Evolutionary conservation across 2,797 vertebrate genomes (phyloP), one percentile per base, ranked within the genome.

Genomic region (Mastacembelus armatus): DNA sequence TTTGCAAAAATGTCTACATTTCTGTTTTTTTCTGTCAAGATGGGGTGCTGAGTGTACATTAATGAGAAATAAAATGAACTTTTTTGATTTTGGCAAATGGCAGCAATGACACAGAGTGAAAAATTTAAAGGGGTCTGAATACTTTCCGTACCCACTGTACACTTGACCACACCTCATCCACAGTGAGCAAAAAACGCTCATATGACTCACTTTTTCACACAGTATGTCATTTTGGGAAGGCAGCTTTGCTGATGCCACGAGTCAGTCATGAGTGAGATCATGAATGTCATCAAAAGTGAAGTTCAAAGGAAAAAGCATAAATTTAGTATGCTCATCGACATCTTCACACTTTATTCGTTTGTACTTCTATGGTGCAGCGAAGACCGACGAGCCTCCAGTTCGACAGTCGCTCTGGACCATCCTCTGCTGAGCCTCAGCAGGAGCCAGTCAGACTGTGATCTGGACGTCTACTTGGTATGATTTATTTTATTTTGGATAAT

Each of bases 381-480:
- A 66, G 74, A 88, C 2, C 63, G 95, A 9, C 83, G 95, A 50
- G 93, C 90, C 78, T 97, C 95, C 0, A 95, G 90, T 85, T 95
- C 96, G 32, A 96, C 96, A 0, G 89, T 96, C 33, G 95, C 95
- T 59, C 84, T 96, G 85, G 95, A 95, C 16, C 94, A 96, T 19
- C 90, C 92, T 43, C 89, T 93, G 86, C 88, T 91, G 51, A 86
- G 91, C 67, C 72, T 94, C 74, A 91, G 91, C 60, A 59, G 64
- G 39, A 94, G 91, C 66, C 88, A 90, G 0, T 68, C 94, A 65
- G 95, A 97, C 66, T 94, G 95, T 0, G 96, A 95, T 43, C 87
- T 96, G 55, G 96, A 98, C 7, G 92, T 95, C 79, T 97, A 98
- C 80, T 93, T 98, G 93, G 97, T 99, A 92, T 92, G 95, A 93